Evolutionary conservation across 2,797 vertebrate species (phyloP), one percentile per base, ranked within the genome.

Genomic region (Margarornis squamiger): DNA sequence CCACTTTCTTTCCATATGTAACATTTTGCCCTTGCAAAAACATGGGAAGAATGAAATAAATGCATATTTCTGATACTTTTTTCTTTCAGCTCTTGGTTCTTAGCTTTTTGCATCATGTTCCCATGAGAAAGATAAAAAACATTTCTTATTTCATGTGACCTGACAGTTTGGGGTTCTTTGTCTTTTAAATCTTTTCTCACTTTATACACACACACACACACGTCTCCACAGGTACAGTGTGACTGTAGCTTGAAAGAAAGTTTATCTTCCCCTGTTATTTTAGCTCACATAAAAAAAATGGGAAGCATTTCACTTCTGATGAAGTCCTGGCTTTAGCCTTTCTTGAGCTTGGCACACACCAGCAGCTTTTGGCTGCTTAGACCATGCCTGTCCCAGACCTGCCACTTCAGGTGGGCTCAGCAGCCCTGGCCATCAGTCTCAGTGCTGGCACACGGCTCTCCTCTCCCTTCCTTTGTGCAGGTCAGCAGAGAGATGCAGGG

Each of bases 361-460:
- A 68, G 30, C 41, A 55, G 48, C 4, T 0, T 74, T 36, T 71
- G 38, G 18, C 21, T 0, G 0, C 19, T 58, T 22, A 29, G 55
- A 59, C 34, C 0, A 0, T 38, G 24, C 29, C 29, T 58, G 24
- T 61, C 32, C 29, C 26, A 58, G 39, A 78, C 19, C 19, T 38
- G 30, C 46, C 15, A 4, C n/a, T 45, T 30, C 6, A 4, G n/a
- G n/a, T 34, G 55, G 15, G 48, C 36, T 10, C 12, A n/a, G 54
- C 67, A 73, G 41, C 58, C 27, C 16, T 5, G 29, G 20, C 55
- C 43, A 6, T 45, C 12, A 8, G 75, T 55, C 49, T 55, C 14
- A 0, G 22, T 5, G 3, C 20, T 30, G 4, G 6, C 0, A 0
- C 9, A 32, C 7, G 5, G 10, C 58, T 41, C 58, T 61, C 12